Base-by-base conservation (phyloP, 1,140 invertebrate genomes). In the Euwallacea fornicatus region DNA sequence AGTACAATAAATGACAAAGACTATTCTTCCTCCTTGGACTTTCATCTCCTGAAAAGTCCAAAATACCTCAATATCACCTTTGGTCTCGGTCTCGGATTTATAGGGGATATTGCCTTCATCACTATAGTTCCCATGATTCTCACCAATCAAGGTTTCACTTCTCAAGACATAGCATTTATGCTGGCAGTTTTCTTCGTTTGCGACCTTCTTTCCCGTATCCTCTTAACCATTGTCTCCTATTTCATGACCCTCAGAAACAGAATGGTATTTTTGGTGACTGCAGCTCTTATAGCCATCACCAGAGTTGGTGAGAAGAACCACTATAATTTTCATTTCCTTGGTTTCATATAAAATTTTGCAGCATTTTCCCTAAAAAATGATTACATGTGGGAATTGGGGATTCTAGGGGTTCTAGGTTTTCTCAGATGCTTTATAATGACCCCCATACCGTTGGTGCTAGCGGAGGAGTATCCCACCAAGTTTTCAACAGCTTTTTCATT, bases 61-160 rank as follows among this genome's bases (percentile, higher is more conserved):
- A 69, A 74, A 33, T 81, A 77, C 63, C 64, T 81, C 0, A 81
- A 80, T 53, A 78, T 81, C 16, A 60, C 74, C 9, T 54, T 78
- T 13, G 79, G 79, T 43, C 68, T 80, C 46, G 73, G 76, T 6
- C 62, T 81, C 11, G 55, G 58, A n/a, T 74, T 77, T 33, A 76
- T 75, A 8, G 69, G 76, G 1, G 79, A 81, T 74, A 69, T 80
- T 4, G 66, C 71, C 11, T 81, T 81, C 58, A 67, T 80, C 15
- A 73, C 77, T 4, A 72, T 81, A 9, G 70, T 78, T 44, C 78
- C 78, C 9, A 44, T 80, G 62, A 61, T 81, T 2, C 56, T 81
- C 10, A 69, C 65, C 9, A 73, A 74, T 69, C 65, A 73, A 0
- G 76, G 75, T 11, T 77, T 76, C 65, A 73, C 42, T n/a, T 9